A percentile compares a stretch with the other conserved stretches of the same genome.
Evolutionary conservation across 1,140 invertebrate species (phyloP).

Genomic region (Amphibalanus amphitrite): DNA sequence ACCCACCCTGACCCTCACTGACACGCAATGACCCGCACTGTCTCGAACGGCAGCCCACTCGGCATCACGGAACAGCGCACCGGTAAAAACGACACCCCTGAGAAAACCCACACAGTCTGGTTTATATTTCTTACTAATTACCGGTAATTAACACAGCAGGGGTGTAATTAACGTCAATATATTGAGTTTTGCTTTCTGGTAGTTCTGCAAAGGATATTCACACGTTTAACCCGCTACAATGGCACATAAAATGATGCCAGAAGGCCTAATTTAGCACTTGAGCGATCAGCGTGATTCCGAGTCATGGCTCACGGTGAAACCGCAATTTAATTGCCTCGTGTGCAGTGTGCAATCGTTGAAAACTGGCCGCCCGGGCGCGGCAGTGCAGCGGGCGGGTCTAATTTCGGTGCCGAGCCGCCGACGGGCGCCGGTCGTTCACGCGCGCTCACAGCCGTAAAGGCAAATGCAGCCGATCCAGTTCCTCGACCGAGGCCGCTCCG

Average conservation of each 20-base stretch:
- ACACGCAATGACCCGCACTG: no score
- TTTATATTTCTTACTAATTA: background rate
- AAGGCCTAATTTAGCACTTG: background rate
- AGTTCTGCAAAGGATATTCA: background rate
- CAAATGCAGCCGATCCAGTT: background rate
- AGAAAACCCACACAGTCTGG: background rate
- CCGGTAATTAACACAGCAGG: background rate
- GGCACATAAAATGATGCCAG: background rate
- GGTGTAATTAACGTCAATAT: background rate
- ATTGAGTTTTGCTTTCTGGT: background rate
- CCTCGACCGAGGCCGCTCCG: no score
- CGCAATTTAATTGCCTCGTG: background rate
- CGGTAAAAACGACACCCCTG: background rate
- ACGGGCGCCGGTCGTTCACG: background rate
- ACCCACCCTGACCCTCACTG: no score
- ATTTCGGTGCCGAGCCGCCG: background rate
- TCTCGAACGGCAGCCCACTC: background rate
- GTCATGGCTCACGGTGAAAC: background rate
- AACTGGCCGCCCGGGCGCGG: background rate
- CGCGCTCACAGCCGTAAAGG: background rate
- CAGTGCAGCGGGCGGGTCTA: background rate
- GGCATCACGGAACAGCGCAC: no score
- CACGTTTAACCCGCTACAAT: background rate
- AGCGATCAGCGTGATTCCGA: background rate
- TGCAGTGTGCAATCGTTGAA: background rate